Conservation (phyloP, 2,888 invertebrate species). For the Chironomus tentans region DNA sequence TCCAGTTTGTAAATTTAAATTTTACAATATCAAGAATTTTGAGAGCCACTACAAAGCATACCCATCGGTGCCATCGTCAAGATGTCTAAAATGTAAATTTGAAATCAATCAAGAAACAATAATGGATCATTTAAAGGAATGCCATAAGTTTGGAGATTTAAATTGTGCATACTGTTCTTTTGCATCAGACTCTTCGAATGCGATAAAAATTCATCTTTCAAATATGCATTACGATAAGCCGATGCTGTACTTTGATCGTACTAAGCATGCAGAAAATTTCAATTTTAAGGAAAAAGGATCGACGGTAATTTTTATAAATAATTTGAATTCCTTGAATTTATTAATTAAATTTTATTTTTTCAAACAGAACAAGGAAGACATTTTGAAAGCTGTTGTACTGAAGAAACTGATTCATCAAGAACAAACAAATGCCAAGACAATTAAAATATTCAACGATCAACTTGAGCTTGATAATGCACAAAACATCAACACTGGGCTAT, state of each 20-base stretch:
- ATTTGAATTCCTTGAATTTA: too few relatives aligned
- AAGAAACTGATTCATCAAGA: too few relatives aligned
- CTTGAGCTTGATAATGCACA: too few relatives aligned
- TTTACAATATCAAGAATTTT: background rate
- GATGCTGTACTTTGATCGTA: background rate
- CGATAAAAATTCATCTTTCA: background rate
- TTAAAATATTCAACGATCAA: too few relatives aligned
- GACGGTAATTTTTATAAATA: too few relatives aligned
- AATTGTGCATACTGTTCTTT: background rate
- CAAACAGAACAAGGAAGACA: too few relatives aligned
- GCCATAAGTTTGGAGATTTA: background rate
- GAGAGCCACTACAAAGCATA: background rate
- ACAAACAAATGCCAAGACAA: too few relatives aligned
- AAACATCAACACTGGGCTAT: too few relatives aligned
- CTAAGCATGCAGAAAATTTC: background rate
- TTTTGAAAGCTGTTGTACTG: too few relatives aligned
- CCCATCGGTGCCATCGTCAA: background rate
- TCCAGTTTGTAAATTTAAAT: background rate
- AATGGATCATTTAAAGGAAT: background rate
- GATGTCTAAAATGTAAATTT: background rate
- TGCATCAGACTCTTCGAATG: background rate
- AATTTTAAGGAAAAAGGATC: background rate
- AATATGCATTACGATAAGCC: background rate
- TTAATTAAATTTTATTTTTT: too few relatives aligned
- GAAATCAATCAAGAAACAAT: background rate